Percentiles rank a stretch among this genome's conserved stretches.
Evolutionary conservation across 2,113 vertebrate species (phyloP).

Genomic region (Tricholaema leucomelas): DNA sequence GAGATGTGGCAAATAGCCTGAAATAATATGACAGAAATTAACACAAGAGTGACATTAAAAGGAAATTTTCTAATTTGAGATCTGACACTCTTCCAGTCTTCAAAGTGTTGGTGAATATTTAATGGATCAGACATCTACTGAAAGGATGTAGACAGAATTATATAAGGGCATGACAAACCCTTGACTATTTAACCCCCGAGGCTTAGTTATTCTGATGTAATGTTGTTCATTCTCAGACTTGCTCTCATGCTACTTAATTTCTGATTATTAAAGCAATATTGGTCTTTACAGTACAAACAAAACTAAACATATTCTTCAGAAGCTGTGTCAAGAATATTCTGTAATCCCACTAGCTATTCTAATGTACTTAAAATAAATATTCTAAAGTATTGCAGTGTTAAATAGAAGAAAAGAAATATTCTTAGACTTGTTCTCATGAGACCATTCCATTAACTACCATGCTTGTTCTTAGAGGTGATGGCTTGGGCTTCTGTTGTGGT

Average conservation of each 20-base stretch:
- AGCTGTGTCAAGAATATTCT: background rate
- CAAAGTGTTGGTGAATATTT: conserved; percentile 65
- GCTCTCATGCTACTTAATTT: background rate
- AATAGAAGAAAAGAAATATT: background rate
- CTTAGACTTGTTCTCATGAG: background rate
- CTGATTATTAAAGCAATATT: background rate
- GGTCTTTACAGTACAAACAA: background rate
- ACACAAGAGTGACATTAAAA: conserved; percentile 9
- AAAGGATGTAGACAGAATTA: conserved; percentile 39
- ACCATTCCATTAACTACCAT: background rate
- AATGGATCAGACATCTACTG: conserved; percentile 22
- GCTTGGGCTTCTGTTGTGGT: background rate
- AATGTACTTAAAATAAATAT: background rate
- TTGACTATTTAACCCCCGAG: background rate
- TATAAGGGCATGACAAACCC: conserved; percentile 37
- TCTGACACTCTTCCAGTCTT: conserved; percentile 30
- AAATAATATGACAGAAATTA: conserved; percentile 32
- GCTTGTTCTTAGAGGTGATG: background rate
- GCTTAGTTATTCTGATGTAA: background rate
- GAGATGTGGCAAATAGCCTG: conserved; percentile 24
- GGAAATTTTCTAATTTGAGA: conserved; percentile 55
- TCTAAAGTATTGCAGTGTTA: background rate
- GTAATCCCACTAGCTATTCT: background rate
- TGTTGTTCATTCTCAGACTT: background rate
- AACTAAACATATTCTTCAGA: background rate